phyloP scores from a whole-genome alignment of 2,113 vertebrate species.

The Seriola dumerili region DNA sequence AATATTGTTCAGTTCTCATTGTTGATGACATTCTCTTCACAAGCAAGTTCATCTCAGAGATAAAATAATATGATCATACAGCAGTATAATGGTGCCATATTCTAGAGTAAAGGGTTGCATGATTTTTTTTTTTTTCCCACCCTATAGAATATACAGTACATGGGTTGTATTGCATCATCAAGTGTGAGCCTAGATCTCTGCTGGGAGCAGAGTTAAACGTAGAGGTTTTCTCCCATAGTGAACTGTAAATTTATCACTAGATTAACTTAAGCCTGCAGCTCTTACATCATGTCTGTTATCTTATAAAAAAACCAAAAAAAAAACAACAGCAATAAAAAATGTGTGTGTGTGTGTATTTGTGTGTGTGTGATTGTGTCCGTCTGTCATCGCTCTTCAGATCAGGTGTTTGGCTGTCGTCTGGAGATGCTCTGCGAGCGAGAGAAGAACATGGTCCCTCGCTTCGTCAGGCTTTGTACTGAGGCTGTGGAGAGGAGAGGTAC shows the following conservation, averaged over 20 bases:
- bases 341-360: slow-evolving; percentile 24
- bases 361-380: slow-evolving; percentile 50
- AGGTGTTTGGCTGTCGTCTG: slow-evolving; percentile 93
- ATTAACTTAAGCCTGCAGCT: slow-evolving; percentile 43
- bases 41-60: not conserved
- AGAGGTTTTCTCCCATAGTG: slow-evolving; percentile 48
- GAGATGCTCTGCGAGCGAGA: slow-evolving; percentile 92
- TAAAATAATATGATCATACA: not conserved
- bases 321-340: slow-evolving; percentile 26
- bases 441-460: slow-evolving; percentile 88
- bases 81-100: not conserved
- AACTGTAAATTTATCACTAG: slow-evolving; percentile 39
- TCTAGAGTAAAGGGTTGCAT: not conserved
- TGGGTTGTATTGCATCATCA: slow-evolving; percentile 71
- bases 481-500: slow-evolving; percentile 92
- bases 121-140: slow-evolving; percentile 12
- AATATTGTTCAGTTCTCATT: not conserved
- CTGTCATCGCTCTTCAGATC: slow-evolving; percentile 84
- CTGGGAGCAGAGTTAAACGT: slow-evolving; percentile 48
- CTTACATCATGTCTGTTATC: slow-evolving; percentile 61
- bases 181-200: slow-evolving; percentile 51
- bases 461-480: slow-evolving; percentile 89
- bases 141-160: slow-evolving; percentile 40
- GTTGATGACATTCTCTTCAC: not conserved
- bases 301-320: not conserved